Evolutionary conservation across 2,113 vertebrate species (phyloP), one percentile per base, ranked within the genome.

Genomic region (Solea solea): DNA sequence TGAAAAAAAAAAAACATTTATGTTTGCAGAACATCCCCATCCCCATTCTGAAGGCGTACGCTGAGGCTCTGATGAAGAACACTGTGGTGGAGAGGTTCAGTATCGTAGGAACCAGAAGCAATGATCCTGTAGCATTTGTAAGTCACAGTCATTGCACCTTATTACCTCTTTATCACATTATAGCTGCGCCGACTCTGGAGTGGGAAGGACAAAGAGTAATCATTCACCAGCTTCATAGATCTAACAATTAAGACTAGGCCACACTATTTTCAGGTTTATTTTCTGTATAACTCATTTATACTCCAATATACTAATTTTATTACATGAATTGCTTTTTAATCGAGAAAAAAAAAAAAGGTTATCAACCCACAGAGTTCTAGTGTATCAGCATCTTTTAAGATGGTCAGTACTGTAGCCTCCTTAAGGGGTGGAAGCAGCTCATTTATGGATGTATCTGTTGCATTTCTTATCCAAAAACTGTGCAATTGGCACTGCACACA

Each of bases 41-140:
- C 54, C 92, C 93, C 14, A 96, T 94, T 49, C 91, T 99, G 85
- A 99, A 96, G 90, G 95, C 93, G 0, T 99, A 97, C 7, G 96
- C 97, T 0, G 95, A 97, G 65, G 96, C 96, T 0, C 90, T 99
- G 90, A 96, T 94, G 49, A 93, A 90, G 55, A 99, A 99, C 91
- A 90, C 90, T 0, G 91, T 95, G 0, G 97, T 99, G 81, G 96
- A 98, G 84, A 95, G 96, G 82, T 94, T 99, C 85, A 99, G 96
- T 89, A 95, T 99, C 2, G 96, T 99, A 63, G 97, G 97, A 80
- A 99, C 98, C 28, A 91, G 96, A 73, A 98, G 97, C 91, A 99
- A 96, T 0, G 96, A 99, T 80, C 97, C 97, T 0, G 96, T 99
- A 68, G 97, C 97, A 3, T 95, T 94, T 51, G 98, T 99, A 89